Base-by-base conservation (phyloP, 2,797 vertebrate species). In the Parauchenoglanis ngamensis region DNA sequence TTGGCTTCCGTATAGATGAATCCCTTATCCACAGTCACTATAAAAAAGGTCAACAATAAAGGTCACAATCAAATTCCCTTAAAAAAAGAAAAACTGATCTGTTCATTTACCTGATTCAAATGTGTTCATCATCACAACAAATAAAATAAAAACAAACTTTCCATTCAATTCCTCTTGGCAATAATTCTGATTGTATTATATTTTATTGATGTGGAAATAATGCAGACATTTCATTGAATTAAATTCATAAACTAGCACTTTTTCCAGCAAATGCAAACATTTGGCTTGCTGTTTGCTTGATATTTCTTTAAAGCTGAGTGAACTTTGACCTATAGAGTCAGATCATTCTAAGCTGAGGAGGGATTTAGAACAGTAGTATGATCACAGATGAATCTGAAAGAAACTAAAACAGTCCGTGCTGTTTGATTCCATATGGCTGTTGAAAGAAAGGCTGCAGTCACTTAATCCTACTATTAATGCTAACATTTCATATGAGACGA, bases 291-390 rank as follows among this genome's bases (percentile, higher is more conserved):
- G 52, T 54, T 80, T 61, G 40, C 23, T 46, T 31, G 63, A 85
- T 75, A 70, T 85, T 80, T 15, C 49, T 28, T 56, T 85, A 59
- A 87, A 49, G 31, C 54, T 85, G 21, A 8, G 12, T 35, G 73
- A 46, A 52, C 85, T 85, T 84, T 89, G 80, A 87, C 59, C 75
- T 77, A 11, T 63, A n/a, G 15, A 81, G 68, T 67, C 65, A 49
- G 56, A 68, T 44, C 35, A 81, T 40, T 57, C 49, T 56, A 59
- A 82, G 76, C 56, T 25, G 17, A 72, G 49, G 15, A 44, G 52
- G 25, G 7, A 49, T 17, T 17, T 3, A 23, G 7, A 44, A 8
- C 75, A 56, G 73, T 4, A 73, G 49, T 13, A 73, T 40, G 73
- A 28, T 15, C 46, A n/a, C 49, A 8, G 25, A 54, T 52, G n/a